Conservation (phyloP, 1,140 invertebrate genomes). For the Caenorhabditis latens region DNA sequence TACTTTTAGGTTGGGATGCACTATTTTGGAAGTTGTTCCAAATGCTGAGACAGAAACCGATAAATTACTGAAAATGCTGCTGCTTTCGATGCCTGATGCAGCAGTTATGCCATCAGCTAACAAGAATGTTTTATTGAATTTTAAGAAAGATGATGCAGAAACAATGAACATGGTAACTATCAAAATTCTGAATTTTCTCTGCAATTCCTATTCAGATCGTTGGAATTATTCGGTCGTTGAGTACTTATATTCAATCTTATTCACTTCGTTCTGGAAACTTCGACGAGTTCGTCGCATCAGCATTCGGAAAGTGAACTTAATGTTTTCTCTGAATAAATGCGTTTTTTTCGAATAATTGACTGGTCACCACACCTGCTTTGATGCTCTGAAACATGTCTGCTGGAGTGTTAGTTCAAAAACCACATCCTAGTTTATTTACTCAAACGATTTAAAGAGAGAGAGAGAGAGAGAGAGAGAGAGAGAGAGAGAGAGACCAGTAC, state of each 20-base stretch:
- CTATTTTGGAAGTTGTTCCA: conserved; percentile 26
- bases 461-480: no score
- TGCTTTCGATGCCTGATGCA: not conserved
- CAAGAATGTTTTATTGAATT: not conserved
- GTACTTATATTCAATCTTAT: not conserved
- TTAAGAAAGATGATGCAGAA: not conserved
- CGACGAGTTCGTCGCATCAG: conserved; percentile 25
- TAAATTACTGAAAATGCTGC: not conserved
- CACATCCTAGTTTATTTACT: no score
- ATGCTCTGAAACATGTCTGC: not conserved
- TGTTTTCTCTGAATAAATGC: not conserved
- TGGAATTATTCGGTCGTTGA: not conserved
- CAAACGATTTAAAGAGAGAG: no score
- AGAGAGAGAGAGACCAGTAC: no score
- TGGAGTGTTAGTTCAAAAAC: no score
- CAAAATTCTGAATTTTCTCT: not conserved
- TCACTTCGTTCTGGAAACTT: conserved; percentile 21
- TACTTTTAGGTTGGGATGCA: conserved; percentile 8
- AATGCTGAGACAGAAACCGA: not conserved
- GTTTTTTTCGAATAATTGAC: not conserved
- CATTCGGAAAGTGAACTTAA: conserved; percentile 30
- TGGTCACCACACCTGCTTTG: not conserved
- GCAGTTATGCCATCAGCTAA: not conserved
- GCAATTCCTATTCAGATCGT: not conserved
- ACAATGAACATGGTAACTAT: not conserved